Evolutionary conservation across 2,888 invertebrate species (phyloP).

Genomic region (Nomada ferruginata): DNA sequence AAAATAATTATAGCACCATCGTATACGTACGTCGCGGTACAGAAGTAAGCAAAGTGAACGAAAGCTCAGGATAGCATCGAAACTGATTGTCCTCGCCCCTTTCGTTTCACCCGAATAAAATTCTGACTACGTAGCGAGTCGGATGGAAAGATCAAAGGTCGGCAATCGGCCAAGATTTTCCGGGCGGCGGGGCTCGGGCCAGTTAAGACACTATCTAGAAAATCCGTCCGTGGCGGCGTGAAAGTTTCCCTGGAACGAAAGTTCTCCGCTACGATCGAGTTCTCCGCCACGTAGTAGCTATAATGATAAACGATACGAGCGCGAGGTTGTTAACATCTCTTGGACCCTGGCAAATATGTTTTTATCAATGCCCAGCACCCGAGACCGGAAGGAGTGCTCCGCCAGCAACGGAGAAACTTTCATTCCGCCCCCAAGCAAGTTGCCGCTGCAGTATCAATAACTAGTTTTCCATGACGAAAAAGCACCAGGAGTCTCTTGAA

Average conservation of each 20-base stretch:
- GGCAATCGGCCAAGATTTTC: constrained; percentile 63
- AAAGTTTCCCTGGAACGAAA: constrained; percentile 30
- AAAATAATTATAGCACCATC: too few relatives aligned
- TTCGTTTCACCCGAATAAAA: constrained; percentile 32
- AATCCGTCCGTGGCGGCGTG: constrained; percentile 54
- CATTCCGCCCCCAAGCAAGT: constrained; percentile 34
- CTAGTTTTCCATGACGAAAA: constrained; percentile 72
- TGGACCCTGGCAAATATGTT: constrained; percentile 76
- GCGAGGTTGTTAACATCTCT: constrained; percentile 73
- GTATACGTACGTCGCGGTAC: not conserved
- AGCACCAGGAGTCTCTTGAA: constrained; percentile 68
- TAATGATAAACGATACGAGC: constrained; percentile 66
- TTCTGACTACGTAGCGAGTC: constrained; percentile 37
- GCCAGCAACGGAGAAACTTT: constrained; percentile 56
- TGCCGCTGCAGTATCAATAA: constrained; percentile 73
- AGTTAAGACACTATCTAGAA: constrained; percentile 62
- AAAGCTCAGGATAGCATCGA: not conserved
- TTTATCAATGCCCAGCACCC: constrained; percentile 67
- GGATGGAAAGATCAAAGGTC: constrained; percentile 41
- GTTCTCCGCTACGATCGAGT: constrained; percentile 7
- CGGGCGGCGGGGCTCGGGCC: constrained; percentile 21
- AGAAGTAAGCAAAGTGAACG: not conserved
- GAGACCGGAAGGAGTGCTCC: constrained; percentile 52
- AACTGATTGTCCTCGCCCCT: not conserved
- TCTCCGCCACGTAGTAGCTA: constrained; percentile 12